Evolutionary conservation across 2,888 invertebrate species (phyloP), one percentile per base, ranked within the genome.

Genomic region (Drosophila cognata): DNA sequence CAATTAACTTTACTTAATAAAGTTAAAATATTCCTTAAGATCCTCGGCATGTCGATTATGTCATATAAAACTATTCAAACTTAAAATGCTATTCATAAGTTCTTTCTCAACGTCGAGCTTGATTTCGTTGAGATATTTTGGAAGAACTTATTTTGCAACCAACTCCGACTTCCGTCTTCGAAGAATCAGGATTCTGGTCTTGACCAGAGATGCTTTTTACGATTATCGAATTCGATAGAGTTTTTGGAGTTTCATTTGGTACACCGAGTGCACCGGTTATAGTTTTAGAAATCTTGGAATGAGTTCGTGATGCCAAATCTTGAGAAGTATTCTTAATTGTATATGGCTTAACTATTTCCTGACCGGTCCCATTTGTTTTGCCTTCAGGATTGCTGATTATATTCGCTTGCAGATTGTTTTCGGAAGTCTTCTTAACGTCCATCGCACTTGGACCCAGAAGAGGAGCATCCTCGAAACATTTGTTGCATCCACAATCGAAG

Each of bases 401-500:
- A 11, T 16, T 29, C 0, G 10, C 5, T 3, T 18, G 28, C 11
- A 18, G 5, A 29, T 29, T 50, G 5, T 36, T 36, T 21, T 55
- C 18, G 18, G 18, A 35, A 35, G 4, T 8, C 35, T 35, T 53
- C 4, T 33, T 35, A 35, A 8, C 16, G 16, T 75, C 50, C 11
- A 68, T 62, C 2, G 36, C 4, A 50, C 36, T 33, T 0, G 53
- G 21, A 0, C 10, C 18, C 11, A 33, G 18, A 2, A 53, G 35
- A 1, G 53, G 51, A 1, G 4, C 31, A 1, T 66, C 59, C 2
- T 66, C 56, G 16, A 55, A 52, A 35, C 55, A 66, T 2, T 55
- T 38, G 6, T 67, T 29, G 11, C 36, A 16, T 2, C 53, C 60
- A 10, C 38, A 53, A 31, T 84, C 77, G 4, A 85, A 77, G 29